These are phyloP conservation scores for Epirrhoe tristata DNA, from an alignment of 2,888 invertebrate genomes.

Conservation along the genomic window DNA sequence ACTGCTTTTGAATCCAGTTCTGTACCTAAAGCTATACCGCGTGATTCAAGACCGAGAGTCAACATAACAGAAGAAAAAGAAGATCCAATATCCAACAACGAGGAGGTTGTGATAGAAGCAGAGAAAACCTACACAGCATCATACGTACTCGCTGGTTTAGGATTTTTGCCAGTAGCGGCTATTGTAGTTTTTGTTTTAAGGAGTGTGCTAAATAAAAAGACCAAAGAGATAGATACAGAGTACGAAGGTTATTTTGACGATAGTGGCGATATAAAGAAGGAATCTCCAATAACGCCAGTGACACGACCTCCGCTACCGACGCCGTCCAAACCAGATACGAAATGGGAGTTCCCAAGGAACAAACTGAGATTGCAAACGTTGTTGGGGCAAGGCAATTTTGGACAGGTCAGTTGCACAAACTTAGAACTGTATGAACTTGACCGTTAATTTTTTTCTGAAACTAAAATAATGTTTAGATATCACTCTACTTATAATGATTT, in stretches of 20 bases:
- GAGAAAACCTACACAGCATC: constrained; percentile 86
- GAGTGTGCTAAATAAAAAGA: constrained; percentile 82
- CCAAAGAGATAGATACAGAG: constrained; percentile 84
- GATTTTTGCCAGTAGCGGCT: constrained; percentile 85
- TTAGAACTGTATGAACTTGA: neutral
- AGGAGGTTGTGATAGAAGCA: constrained; percentile 85
- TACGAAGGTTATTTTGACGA: constrained; percentile 87
- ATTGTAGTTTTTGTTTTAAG: constrained; percentile 85
- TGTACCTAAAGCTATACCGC: constrained; percentile 57
- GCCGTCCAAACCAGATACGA: constrained; percentile 84
- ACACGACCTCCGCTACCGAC: constrained; percentile 84
- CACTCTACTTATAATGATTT: no score
- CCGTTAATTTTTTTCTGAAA: no score
- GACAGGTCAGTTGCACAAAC: constrained; percentile 83
- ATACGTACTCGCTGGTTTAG: constrained; percentile 86
- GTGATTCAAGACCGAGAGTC: constrained; percentile 50
- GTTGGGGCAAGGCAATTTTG: constrained; percentile 94
- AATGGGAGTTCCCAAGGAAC: constrained; percentile 92
- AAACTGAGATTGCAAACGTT: constrained; percentile 91
- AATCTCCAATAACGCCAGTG: constrained; percentile 81
- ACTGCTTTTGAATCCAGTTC: constrained; percentile 75
- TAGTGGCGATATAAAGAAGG: constrained; percentile 80
- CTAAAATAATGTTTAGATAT: no score
- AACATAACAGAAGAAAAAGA: constrained; percentile 59
- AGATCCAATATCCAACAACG: constrained; percentile 63